A percentile compares a stretch with the other conserved stretches of the same genome.
Conservation (phyloP, 2,888 invertebrate genomes). For the Caenorhabditis macrosperma region DNA sequence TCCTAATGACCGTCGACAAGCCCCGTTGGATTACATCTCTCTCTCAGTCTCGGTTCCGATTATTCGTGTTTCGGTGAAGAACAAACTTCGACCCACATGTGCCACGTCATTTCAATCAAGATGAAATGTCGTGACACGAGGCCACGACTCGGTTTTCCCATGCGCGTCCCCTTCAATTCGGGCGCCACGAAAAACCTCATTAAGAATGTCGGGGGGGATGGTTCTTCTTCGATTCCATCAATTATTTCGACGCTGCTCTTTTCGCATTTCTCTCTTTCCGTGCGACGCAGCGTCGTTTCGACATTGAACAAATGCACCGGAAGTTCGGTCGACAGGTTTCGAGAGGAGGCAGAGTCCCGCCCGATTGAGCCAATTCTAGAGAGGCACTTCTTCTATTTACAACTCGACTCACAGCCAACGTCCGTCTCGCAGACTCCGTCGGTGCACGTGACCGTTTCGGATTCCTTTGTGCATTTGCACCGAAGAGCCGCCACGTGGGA, state of each 20-base stretch:
- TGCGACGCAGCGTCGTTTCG: constrained; percentile 2
- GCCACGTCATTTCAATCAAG: constrained; percentile 13
- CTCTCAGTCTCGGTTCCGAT: not conserved
- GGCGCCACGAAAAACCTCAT: not conserved
- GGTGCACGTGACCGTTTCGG: constrained; percentile 67
- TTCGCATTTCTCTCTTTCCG: not conserved
- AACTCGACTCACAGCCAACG: constrained; percentile 64
- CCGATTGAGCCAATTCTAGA: constrained; percentile 35
- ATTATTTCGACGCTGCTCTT: constrained; percentile 15
- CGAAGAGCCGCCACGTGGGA: constrained; percentile 55
- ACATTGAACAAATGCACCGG: constrained; percentile 37
- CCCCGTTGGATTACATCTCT: not conserved
- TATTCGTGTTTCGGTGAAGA: not conserved
- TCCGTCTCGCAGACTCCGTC: constrained; percentile 71
- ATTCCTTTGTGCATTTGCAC: constrained; percentile 73
- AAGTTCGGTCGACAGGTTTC: constrained; percentile 36
- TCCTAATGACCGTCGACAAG: not conserved
- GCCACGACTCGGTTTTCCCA: not conserved
- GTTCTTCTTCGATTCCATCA: not conserved
- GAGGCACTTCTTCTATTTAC: not conserved
- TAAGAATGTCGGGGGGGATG: constrained; percentile 20
- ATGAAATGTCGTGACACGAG: not conserved
- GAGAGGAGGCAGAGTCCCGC: not conserved
- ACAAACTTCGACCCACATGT: constrained; percentile 14
- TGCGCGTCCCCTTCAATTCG: not conserved